Conservation (phyloP, 1,140 invertebrate species). For the Reticulitermes speratus region DNA sequence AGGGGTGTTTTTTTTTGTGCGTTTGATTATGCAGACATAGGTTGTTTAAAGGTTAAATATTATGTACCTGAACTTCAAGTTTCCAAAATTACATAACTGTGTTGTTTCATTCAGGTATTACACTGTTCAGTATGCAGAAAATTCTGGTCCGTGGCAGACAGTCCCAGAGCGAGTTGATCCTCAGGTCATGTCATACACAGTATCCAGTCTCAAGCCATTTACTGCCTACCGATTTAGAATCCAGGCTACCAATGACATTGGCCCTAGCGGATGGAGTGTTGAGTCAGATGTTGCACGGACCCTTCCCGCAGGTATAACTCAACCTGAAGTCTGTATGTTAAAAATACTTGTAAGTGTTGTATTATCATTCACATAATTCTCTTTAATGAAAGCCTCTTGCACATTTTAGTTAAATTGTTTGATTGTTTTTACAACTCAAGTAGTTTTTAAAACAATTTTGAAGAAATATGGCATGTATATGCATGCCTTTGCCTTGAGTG, state of each 20-base stretch:
- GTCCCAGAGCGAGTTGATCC: constrained; percentile 83
- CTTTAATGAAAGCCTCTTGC: background rate
- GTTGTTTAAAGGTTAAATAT: too few relatives aligned
- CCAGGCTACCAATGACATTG: constrained; percentile 94
- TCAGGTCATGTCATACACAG: constrained; percentile 78
- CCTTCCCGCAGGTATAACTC: constrained; percentile 68
- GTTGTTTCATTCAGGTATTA: constrained; percentile 69
- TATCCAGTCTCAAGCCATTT: constrained; percentile 80
- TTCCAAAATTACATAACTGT: background rate
- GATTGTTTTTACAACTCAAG: background rate
- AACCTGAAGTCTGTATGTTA: background rate
- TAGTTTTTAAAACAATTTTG: background rate
- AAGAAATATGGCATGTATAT: background rate
- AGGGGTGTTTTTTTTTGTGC: too few relatives aligned
- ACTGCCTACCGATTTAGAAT: constrained; percentile 92
- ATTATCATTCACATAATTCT: background rate
- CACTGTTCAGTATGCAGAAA: constrained; percentile 85
- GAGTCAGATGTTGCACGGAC: constrained; percentile 87
- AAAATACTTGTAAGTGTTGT: background rate
- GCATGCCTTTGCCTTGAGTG: too few relatives aligned
- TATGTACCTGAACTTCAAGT: too few relatives aligned
- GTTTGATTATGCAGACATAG: too few relatives aligned
- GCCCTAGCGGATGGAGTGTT: constrained; percentile 85
- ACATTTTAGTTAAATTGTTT: background rate
- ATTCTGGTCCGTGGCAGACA: constrained; percentile 75